Conservation (phyloP, 2,113 vertebrate genomes). For the Nothocercus nigrocapillus region DNA sequence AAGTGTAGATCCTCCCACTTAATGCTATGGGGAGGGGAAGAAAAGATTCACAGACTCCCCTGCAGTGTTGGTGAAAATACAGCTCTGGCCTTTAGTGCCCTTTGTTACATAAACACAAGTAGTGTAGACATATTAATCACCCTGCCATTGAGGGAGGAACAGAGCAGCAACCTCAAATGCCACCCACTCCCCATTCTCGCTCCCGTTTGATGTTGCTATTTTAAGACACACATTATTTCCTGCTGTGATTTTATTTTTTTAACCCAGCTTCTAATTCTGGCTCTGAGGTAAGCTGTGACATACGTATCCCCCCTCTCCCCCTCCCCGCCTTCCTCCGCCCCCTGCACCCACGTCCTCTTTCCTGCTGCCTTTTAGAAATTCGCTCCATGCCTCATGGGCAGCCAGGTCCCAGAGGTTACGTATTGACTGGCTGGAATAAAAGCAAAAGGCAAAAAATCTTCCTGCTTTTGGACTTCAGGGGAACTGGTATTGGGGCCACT, state of each 20-base stretch:
- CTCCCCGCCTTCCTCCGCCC: conserved; percentile 39
- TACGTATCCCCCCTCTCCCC: conserved; percentile 72
- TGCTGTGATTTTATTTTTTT: conserved; percentile 83
- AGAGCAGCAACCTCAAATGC: conserved; percentile 74
- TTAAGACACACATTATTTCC: conserved; percentile 83
- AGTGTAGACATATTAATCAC: conserved; percentile 69
- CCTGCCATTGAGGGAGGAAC: conserved; percentile 75
- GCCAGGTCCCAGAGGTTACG: not conserved
- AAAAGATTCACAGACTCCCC: conserved; percentile 35
- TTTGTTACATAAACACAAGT: conserved; percentile 66
- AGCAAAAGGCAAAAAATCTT: not conserved
- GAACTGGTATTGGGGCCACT: not conserved
- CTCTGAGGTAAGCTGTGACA: conserved; percentile 87
- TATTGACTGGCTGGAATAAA: not conserved
- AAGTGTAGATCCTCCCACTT: conserved; percentile 54
- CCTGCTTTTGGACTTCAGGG: not conserved
- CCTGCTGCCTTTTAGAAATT: conserved; percentile 9
- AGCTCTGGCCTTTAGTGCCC: conserved; percentile 67
- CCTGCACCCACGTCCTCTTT: conserved; percentile 53
- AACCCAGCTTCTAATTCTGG: conserved; percentile 81
- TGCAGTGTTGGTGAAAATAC: conserved; percentile 50
- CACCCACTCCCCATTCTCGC: conserved; percentile 78
- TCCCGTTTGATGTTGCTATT: conserved; percentile 80
- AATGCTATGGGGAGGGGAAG: conserved; percentile 44
- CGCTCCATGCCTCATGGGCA: not conserved